Evolutionary conservation across 2,888 invertebrate genomes (phyloP), one percentile per base, ranked within the genome.

Genomic region (Buathra laborator): DNA sequence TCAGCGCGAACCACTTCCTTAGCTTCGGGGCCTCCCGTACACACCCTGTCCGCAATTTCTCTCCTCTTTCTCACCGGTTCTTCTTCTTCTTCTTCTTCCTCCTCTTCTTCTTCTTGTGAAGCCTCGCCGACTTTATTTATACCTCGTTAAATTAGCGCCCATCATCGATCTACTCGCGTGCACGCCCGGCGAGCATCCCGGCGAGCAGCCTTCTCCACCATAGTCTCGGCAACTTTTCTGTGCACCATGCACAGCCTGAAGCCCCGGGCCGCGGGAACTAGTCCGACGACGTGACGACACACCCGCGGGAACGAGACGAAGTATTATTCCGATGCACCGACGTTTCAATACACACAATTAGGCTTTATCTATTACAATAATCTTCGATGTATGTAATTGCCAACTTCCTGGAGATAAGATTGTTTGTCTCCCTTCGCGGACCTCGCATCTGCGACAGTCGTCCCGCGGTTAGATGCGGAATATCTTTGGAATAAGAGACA

Each of bases 141-240:
- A 90, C 89, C 91, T 91, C 91, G 91, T 92, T 92, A 92, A 92
- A 92, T 92, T 92, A 92, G 89, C 89, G 90, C 90, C 89, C 90
- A 92, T 92, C 91, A 89, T 85, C 90, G 89, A 90, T 89, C 90
- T 87, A 88, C 87, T 86, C 87, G 86, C 85, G 87, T 82, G 85
- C 82, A 80, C 83, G 78, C 87, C 59, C 81, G 71, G 75, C 83
- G 51, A 79, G 75, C 78, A 72, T 83, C 72, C 79, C 78, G 80
- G 83, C 86, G 85, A 85, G 90, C 43, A 7, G 29, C 44, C 66
- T 64, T 62, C 70, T 64, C 59, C 37, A 64, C 70, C 68, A 62
- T 66, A 75, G 78, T 79, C 75, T 71, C 75, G 29, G 75, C 81
- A 29, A 67, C 59, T 62, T 37, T 37, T 51, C 78, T 64, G 56